Evolutionary conservation across 2,113 vertebrate genomes (phyloP), one percentile per base, ranked within the genome.

Genomic region (Lipophrys pholis): DNA sequence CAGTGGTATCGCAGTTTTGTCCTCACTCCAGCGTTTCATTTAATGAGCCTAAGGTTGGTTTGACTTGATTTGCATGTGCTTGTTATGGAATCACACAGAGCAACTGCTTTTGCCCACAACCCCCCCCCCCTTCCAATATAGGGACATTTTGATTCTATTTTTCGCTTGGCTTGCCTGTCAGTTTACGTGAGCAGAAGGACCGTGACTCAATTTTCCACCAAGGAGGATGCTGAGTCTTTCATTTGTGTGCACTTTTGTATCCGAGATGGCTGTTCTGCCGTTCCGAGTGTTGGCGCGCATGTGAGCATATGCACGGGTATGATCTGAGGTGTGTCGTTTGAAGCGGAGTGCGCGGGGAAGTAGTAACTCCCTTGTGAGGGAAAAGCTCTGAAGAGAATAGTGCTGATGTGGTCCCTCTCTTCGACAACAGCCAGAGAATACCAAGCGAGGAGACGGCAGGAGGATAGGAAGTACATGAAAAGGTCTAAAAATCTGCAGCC

Each of bases 191-290:
- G 75, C 84, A 82, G 71, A 85, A 81, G 75, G 82, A 60, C 84
- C 67, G 17, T 82, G 85, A 87, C 85, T 91, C 85, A 76, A 82
- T 89, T 82, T 84, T 78, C 80, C 76, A 76, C 35, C 46, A n/a
- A 76, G 78, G 52, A 73, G 66, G 75, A 84, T 54, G 61, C 66
- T 7, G 42, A 41, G 59, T 82, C 72, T 87, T 69, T 71, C 69
- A 59, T 80, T 78, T 70, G 69, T 55, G 78, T 52, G 63, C 75
- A 39, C 56, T 78, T 86, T 62, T 43, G 60, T 80, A 79, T 80
- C 61, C 40, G 61, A 65, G 59, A 50, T 10, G 40, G 69, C 17
- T 38, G 61, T 40, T 69, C 67, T 36, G 54, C 66, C 45, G 68
- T 41, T 77, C 17, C 8, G 8, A 78, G 62, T n/a, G 48, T 16